These are phyloP conservation scores for Anguilla anguilla DNA, from an alignment of 2,797 vertebrate genomes.

Conservation along the genomic window DNA sequence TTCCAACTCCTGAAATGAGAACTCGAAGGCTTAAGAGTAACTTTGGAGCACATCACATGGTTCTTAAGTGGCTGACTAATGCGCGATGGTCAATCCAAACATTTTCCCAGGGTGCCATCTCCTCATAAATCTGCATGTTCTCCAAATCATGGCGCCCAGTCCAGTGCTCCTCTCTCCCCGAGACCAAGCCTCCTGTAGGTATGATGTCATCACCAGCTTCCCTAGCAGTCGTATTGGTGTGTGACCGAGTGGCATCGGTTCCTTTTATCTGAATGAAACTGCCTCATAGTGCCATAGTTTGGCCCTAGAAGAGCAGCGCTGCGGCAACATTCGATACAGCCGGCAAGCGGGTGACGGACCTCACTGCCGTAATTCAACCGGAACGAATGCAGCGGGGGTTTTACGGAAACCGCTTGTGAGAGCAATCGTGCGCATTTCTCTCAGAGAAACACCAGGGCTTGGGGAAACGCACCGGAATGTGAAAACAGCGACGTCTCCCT, in stretches of 20 bases:
- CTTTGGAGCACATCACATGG: not conserved
- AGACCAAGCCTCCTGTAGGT: not conserved
- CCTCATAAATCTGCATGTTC: not conserved
- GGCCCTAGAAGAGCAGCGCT: not conserved
- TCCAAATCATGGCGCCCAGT: not conserved
- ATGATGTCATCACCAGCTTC: slow-evolving; percentile 1
- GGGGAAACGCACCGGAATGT: not conserved
- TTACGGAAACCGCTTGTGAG: not conserved
- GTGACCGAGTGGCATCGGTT: not conserved
- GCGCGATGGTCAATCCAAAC: not conserved
- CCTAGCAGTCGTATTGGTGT: not conserved
- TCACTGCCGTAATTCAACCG: not conserved
- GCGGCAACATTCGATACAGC: not conserved
- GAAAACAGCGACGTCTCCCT: not conserved
- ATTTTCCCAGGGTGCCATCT: not conserved
- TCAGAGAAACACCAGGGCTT: not conserved
- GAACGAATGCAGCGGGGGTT: not conserved
- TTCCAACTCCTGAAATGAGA: not conserved
- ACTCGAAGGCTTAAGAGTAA: not conserved
- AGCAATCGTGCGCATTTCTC: not conserved
- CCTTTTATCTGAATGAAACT: not conserved
- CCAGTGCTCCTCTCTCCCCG: not conserved
- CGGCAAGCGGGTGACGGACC: not conserved
- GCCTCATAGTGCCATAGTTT: not conserved
- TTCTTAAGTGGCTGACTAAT: not conserved